Percentiles rank a stretch among this genome's conserved stretches.
phyloP scores from a whole-genome alignment of 2,888 invertebrate genomes.

The Pemphredon lugubris region DNA sequence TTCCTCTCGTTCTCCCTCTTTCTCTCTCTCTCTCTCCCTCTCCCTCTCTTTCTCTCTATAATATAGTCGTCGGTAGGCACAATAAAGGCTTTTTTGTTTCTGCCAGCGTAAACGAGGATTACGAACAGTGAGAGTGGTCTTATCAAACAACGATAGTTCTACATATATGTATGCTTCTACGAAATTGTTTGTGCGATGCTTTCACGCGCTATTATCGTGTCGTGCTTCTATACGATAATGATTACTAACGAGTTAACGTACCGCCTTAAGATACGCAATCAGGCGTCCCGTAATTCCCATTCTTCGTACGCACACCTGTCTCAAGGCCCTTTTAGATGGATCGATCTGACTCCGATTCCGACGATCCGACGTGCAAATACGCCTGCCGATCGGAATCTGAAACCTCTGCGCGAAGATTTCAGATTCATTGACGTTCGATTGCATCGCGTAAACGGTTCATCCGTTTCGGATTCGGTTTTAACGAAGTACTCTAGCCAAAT shows the following conservation, averaged over 20 bases:
- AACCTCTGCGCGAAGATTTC: too few species aligned
- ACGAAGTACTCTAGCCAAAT: too few species aligned
- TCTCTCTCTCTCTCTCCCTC: neutral
- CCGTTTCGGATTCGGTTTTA: too few species aligned
- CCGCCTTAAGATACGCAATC: slow-evolving; percentile 19
- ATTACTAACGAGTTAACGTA: slow-evolving; percentile 29
- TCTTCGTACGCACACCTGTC: too few species aligned
- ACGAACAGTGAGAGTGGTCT: slow-evolving; percentile 45
- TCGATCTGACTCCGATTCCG: too few species aligned
- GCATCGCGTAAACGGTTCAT: too few species aligned
- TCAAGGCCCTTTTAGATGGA: too few species aligned
- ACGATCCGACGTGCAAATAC: too few species aligned
- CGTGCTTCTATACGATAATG: slow-evolving; percentile 30
- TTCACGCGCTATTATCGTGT: slow-evolving; percentile 29
- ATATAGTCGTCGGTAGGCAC: slow-evolving; percentile 72
- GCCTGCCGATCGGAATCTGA: too few species aligned
- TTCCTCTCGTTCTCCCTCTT: slow-evolving; percentile 3
- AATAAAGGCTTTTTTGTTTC: slow-evolving; percentile 74
- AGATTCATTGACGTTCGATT: too few species aligned
- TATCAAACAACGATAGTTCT: slow-evolving; percentile 29
- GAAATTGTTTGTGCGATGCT: slow-evolving; percentile 39
- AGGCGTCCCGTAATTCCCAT: neutral
- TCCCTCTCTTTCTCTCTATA: neutral
- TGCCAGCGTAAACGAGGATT: slow-evolving; percentile 70
- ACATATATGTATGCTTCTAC: slow-evolving; percentile 28